Base-by-base conservation (phyloP, 2,888 invertebrate genomes). In the Mamestra brassicae region DNA sequence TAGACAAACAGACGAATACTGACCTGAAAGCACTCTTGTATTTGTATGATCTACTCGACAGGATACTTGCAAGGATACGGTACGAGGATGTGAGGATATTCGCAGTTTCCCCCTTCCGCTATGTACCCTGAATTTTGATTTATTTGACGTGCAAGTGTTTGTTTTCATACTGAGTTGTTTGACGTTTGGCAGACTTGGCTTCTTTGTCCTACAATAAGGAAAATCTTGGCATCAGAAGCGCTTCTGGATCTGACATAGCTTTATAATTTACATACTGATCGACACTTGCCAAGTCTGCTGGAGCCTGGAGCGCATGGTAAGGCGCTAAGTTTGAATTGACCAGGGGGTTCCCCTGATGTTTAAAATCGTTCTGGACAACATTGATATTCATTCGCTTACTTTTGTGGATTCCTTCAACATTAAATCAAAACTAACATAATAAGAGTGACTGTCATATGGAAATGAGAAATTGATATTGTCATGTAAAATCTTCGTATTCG, bases 101-200 rank as follows among this genome's bases (percentile, higher is more conserved):
- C 74, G 81, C 81, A 69, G 89, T 90, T 94, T 95, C 93, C 94
- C 91, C 79, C 87, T 94, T 94, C 93, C 94, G 93, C 79, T 85
- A 88, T 90, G 92, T 93, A 91, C 90, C 91, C 92, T 93, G 95
- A 94, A 95, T 95, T 93, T 93, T 93, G 91, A 93, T 93, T 87
- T 78, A 78, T 76, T 76, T 70, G 76, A 76, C 47, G 26, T 67
- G 26, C 61, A 17, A 1, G 26, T 68, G 47, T 72, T 70, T 70
- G 50, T 74, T 71, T 61, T 78, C 10, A 42, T 71, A 54, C 38
- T 58, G 5, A 50, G 13, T 55, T 42, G 42, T 50, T 36, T 61
- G 10, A 36, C 26, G 36, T 45, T 77, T 65, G 64, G 17, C 36
- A 11, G 11, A 26, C 50, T 26, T 61, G 42, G 11, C 26, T 78